A percentile compares a stretch with the other conserved stretches of the same genome.
These are phyloP conservation scores for Euwallacea similis DNA, from an alignment of 1,140 invertebrate genomes.

Conservation along the genomic window DNA sequence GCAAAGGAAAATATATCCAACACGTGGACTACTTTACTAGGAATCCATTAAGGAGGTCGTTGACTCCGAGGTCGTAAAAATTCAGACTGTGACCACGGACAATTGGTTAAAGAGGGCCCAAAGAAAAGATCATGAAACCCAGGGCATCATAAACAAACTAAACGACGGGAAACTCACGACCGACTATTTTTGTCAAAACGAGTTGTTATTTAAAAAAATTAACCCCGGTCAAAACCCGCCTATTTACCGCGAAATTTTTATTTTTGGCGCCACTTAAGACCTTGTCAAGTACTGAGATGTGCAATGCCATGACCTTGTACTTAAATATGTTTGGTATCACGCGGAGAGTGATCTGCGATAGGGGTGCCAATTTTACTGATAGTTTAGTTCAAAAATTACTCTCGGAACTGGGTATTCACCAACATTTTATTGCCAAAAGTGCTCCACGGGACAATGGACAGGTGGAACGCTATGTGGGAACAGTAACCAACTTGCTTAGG, in stretches of 20 bases:
- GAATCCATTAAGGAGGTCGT: constrained; percentile 2
- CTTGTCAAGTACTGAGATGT: constrained; percentile 3
- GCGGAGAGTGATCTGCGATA: not conserved
- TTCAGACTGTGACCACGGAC: not conserved
- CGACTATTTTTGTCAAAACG: not conserved
- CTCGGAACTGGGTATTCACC: constrained; percentile 1
- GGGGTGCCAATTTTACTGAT: constrained; percentile 19
- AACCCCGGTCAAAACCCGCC: not conserved
- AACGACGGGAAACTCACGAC: not conserved
- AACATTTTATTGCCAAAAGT: not conserved
- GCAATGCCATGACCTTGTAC: not conserved
- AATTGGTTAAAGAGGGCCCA: constrained; percentile 3
- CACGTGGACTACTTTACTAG: constrained; percentile 29
- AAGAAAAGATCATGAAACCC: constrained; percentile 24
- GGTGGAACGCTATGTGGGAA: constrained; percentile 48
- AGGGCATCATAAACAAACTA: not conserved
- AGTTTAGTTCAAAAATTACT: not conserved
- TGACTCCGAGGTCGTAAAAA: no score
- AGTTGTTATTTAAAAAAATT: not conserved
- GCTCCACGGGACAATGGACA: no score
- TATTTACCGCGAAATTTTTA: constrained; percentile 12
- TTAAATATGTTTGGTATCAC: constrained; percentile 19
- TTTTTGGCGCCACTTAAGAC: constrained; percentile 1
- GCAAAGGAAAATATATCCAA: constrained; percentile 5
- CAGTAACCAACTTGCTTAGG: constrained; percentile 47